Conservation (phyloP, 2,888 invertebrate genomes). For the Mesoligia furuncula region DNA sequence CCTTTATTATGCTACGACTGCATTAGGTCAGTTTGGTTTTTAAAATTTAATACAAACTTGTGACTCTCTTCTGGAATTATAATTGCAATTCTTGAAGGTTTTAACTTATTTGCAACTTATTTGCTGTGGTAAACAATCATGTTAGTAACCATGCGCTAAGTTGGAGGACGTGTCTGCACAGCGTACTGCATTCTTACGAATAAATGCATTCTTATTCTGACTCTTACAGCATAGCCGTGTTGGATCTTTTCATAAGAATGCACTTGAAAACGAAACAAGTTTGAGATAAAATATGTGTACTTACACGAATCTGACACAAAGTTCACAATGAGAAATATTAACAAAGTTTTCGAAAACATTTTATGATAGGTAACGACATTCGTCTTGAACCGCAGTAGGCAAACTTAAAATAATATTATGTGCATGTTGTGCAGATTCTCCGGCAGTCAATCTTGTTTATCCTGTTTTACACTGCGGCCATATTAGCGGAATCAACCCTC, state of each 20-base stretch:
- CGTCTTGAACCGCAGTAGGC: neutral
- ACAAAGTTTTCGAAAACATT: slow-evolving; percentile 48
- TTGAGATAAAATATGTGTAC: slow-evolving; percentile 22
- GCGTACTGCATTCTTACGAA: neutral
- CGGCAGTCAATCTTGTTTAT: slow-evolving; percentile 4
- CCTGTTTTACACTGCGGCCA: slow-evolving; percentile 18
- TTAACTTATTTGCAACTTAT: neutral
- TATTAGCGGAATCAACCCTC: neutral
- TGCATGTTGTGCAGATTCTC: neutral
- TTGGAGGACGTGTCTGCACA: neutral
- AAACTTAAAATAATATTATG: neutral
- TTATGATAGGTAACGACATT: slow-evolving; percentile 9
- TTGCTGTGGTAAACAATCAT: neutral
- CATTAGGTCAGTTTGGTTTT: too few relatives aligned
- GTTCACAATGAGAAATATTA: slow-evolving; percentile 44
- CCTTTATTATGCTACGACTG: too few relatives aligned
- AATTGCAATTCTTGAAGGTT: neutral
- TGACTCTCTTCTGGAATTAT: neutral
- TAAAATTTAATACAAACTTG: neutral
- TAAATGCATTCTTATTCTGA: neutral
- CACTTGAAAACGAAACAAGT: neutral
- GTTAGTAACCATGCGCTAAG: neutral
- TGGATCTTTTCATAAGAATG: neutral
- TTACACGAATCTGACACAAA: slow-evolving; percentile 49
- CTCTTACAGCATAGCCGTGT: neutral